Evolutionary conservation across 2,797 vertebrate genomes (phyloP).

Genomic region (Pithecia hirsuta): DNA sequence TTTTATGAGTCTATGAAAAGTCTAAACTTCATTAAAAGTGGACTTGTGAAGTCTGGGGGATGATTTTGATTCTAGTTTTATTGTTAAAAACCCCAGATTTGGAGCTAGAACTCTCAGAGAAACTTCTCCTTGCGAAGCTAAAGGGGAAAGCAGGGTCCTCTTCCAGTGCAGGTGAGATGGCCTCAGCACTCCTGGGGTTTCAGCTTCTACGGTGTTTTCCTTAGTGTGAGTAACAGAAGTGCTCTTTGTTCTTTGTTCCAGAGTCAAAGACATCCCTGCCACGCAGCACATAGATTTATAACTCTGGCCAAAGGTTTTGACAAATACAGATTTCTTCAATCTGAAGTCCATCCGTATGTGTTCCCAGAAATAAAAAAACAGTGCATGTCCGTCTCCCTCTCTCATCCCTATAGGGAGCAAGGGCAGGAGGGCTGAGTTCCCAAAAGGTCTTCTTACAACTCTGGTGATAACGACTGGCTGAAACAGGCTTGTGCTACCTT

Average conservation of each 20-base stretch:
- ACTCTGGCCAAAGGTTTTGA: conserved; percentile 89
- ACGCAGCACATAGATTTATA: conserved; percentile 84
- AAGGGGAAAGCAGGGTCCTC: not conserved
- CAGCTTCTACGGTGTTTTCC: conserved; percentile 16
- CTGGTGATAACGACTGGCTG: not conserved
- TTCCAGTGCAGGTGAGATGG: too few relatives aligned
- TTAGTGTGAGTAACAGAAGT: conserved; percentile 75
- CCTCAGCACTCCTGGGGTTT: not conserved
- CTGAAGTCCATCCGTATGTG: conserved; percentile 86
- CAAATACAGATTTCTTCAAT: conserved; percentile 84
- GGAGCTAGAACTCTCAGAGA: not conserved
- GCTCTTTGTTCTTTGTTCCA: conserved; percentile 82
- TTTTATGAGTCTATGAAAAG: not conserved
- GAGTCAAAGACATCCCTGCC: conserved; percentile 81
- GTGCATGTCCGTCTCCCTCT: conserved; percentile 70
- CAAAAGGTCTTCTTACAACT: not conserved
- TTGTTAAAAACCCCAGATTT: not conserved
- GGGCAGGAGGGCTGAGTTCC: not conserved
- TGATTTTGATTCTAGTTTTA: not conserved
- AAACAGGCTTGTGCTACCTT: not conserved
- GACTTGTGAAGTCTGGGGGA: not conserved
- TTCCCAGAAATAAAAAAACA: conserved; percentile 78
- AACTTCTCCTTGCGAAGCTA: not conserved
- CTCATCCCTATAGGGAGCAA: conserved; percentile 60
- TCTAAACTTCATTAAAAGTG: not conserved